These are phyloP conservation scores for Bombyx mori DNA, from an alignment of 1,140 invertebrate genomes.

Conservation along the genomic window DNA sequence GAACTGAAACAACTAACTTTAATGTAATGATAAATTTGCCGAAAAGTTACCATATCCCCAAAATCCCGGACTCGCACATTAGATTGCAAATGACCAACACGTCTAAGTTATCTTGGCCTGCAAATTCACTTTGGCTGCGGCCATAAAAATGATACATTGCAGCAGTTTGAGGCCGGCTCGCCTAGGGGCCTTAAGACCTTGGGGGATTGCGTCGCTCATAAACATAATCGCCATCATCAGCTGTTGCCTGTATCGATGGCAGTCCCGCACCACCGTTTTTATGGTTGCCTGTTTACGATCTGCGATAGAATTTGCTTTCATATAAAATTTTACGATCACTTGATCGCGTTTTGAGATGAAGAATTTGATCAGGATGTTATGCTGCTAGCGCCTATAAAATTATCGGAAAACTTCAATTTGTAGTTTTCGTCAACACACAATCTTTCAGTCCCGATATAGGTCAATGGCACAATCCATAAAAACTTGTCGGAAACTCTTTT, in stretches of 20 bases:
- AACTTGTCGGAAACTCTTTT: too few relatives aligned
- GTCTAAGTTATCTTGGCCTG: constrained; percentile 52
- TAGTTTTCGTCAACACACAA: not conserved
- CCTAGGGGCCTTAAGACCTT: constrained; percentile 36
- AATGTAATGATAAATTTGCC: constrained; percentile 1
- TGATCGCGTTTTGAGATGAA: constrained; percentile 9
- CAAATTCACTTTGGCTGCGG: constrained; percentile 63
- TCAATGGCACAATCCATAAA: too few relatives aligned
- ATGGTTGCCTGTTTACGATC: constrained; percentile 31
- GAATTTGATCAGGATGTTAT: constrained; percentile 1
- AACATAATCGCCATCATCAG: constrained; percentile 58
- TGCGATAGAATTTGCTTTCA: constrained; percentile 34
- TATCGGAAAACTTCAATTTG: too few relatives aligned
- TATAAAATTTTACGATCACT: constrained; percentile 27
- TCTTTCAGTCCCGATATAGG: not conserved
- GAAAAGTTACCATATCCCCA: constrained; percentile 11
- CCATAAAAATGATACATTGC: constrained; percentile 66
- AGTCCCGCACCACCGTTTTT: constrained; percentile 21
- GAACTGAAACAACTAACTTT: not conserved
- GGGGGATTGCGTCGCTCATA: constrained; percentile 46
- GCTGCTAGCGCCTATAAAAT: not conserved
- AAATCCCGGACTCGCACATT: constrained; percentile 25
- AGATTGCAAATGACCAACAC: constrained; percentile 45
- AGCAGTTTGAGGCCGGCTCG: constrained; percentile 47
- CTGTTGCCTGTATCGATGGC: constrained; percentile 36